These are phyloP conservation scores for Octonoba sinensis DNA, from an alignment of 2,888 invertebrate genomes.

Conservation along the genomic window DNA sequence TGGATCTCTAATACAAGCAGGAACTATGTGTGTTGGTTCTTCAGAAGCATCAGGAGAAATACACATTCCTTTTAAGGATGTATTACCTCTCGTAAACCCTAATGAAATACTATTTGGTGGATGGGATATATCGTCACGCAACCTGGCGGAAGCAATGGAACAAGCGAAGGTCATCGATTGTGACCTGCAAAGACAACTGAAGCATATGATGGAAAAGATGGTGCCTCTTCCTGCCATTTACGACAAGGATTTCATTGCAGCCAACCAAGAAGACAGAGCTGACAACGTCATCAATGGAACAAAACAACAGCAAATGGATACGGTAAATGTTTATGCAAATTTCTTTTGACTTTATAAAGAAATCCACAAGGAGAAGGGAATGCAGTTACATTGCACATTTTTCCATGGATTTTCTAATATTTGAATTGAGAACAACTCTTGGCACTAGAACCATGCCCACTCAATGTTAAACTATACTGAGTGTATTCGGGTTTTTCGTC, in stretches of 20 bases:
- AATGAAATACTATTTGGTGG: constrained; percentile 88
- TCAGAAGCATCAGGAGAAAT: constrained; percentile 75
- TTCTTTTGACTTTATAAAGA: too few species aligned
- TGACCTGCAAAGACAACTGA: constrained; percentile 83
- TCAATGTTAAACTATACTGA: too few species aligned
- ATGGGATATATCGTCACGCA: constrained; percentile 78
- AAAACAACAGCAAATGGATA: constrained; percentile 79
- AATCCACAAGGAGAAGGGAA: too few species aligned
- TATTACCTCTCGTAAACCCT: constrained; percentile 91
- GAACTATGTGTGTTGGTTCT: constrained; percentile 86
- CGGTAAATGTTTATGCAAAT: too few species aligned
- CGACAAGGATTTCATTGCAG: constrained; percentile 92
- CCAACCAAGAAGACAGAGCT: constrained; percentile 89
- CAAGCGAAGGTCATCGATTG: constrained; percentile 89
- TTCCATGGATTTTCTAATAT: too few species aligned
- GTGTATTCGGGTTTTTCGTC: too few species aligned
- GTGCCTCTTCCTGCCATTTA: constrained; percentile 90
- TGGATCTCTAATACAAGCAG: constrained; percentile 92
- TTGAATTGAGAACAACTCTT: too few species aligned
- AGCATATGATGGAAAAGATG: constrained; percentile 79
- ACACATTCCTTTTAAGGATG: constrained; percentile 82
- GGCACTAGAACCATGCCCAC: too few species aligned
- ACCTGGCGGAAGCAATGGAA: constrained; percentile 88
- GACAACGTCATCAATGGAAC: constrained; percentile 82
- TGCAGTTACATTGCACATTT: too few species aligned